Evolutionary conservation across 2,888 invertebrate species (phyloP).

Genomic region (Molanna angustata): DNA sequence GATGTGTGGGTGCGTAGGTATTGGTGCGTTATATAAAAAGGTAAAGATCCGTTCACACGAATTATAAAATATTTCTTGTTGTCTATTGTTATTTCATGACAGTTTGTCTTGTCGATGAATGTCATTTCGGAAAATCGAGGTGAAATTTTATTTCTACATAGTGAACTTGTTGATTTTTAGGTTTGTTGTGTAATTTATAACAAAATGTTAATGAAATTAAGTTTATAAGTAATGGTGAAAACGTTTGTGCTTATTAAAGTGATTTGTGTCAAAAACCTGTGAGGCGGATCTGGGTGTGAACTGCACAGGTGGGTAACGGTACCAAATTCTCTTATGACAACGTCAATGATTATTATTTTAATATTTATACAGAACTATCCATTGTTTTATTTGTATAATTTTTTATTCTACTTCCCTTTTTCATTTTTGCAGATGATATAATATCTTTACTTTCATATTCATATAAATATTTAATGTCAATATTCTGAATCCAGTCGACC

Average conservation of each 20-base stretch:
- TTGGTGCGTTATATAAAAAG: too few relatives aligned
- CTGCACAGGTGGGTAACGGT: slow-evolving; percentile 27
- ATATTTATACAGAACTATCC: too few relatives aligned
- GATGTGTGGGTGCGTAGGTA: too few relatives aligned
- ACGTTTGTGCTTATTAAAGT: slow-evolving; percentile 13
- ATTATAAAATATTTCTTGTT: background rate
- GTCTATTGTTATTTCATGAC: background rate
- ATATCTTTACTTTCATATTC: too few relatives aligned
- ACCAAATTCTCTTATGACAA: slow-evolving; percentile 25
- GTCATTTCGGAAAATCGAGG: slow-evolving; percentile 15
- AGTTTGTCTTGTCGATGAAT: slow-evolving; percentile 17
- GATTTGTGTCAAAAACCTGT: slow-evolving; percentile 16
- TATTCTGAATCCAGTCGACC: too few relatives aligned
- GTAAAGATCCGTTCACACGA: too few relatives aligned
- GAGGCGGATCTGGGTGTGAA: slow-evolving; percentile 26
- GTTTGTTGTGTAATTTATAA: background rate
- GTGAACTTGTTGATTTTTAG: slow-evolving; percentile 26
- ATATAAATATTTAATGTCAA: too few relatives aligned
- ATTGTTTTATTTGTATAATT: too few relatives aligned
- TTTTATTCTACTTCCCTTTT: too few relatives aligned
- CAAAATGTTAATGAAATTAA: slow-evolving; percentile 8
- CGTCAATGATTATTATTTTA: too few relatives aligned
- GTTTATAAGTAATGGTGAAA: slow-evolving; percentile 15
- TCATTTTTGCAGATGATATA: too few relatives aligned
- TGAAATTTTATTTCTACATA: slow-evolving; percentile 15